Base-by-base conservation (phyloP, 53 echinoderm and acorn worm species). In the Luidia sarsii region DNA sequence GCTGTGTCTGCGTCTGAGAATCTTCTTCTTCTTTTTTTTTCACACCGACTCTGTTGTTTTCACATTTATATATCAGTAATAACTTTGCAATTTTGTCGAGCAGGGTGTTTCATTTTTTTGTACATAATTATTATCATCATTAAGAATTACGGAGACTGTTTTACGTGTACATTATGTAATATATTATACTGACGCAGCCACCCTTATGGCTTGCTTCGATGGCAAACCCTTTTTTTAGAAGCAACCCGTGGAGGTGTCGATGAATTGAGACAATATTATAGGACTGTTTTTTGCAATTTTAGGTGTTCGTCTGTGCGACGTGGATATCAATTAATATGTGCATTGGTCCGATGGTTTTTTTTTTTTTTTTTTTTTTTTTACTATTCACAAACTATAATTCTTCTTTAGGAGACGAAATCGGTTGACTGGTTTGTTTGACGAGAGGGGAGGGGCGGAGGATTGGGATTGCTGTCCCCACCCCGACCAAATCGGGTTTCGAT, bases 281-380 rank as follows among this genome's bases (percentile, higher is more conserved):
- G 77, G 77, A 77, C 59, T 77, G 77, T 77, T 77, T 65, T 74
- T 77, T 77, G 77, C 77, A 77, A 77, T 48, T 56, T 77, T 77
- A 56, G 74, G 77, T 77, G 77, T 60, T 46, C 48, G 77, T 77
- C 77, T 60, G 48, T 59, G 59, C 39, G 56, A 56, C 30, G 60
- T 67, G 67, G 25, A 43, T 77, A n/a, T n/a, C n/a, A n/a, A n/a
- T n/a, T n/a, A n/a, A n/a, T 32, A 36, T 43, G 45, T 60, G 22
- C 27, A 77, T 45, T 56, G 24, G 61, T 77, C 36, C 77, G 32
- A 46, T 77, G 56, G 61, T 45, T 60, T 77, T 73, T 68, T 52
- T 74, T 36, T 61, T n/a, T 45, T 60, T 77, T 73, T 68, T 52
- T 74, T 36, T 61, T n/a, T n/a, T n/a, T n/a, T n/a, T n/a, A n/a